phyloP scores from a whole-genome alignment of 2,888 invertebrate species.

The Drosophila anceps region DNA sequence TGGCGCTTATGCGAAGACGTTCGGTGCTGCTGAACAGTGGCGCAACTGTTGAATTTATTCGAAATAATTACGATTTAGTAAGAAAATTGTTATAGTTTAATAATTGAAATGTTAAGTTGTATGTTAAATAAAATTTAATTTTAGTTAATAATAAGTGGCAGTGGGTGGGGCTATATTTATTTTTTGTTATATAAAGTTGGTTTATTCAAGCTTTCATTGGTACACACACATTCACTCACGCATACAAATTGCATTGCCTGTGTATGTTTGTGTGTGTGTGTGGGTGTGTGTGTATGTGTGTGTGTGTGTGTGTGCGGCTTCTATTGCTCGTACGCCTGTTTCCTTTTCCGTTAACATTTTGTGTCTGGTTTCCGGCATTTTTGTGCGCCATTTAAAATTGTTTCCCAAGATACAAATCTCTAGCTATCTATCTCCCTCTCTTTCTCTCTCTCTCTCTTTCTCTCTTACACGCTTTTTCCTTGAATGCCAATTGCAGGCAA shows the following conservation, averaged over 20 bases:
- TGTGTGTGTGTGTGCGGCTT: constrained; percentile 10
- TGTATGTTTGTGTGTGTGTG: constrained; percentile 5
- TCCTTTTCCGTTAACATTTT: constrained; percentile 80
- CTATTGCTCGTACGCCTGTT: constrained; percentile 59
- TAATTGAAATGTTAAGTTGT: background rate
- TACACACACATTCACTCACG: constrained; percentile 6
- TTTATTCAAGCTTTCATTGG: constrained; percentile 3
- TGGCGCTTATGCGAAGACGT: constrained; percentile 28
- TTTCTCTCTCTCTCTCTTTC: background rate
- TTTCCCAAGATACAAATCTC: constrained; percentile 77
- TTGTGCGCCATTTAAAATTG: constrained; percentile 79
- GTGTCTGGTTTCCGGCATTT: constrained; percentile 81
- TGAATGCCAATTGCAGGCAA: constrained; percentile 75
- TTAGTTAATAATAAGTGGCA: no score
- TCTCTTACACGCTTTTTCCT: constrained; percentile 25
- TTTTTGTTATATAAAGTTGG: background rate
- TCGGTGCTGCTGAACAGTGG: constrained; percentile 21
- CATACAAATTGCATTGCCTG: constrained; percentile 21
- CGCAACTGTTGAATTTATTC: constrained; percentile 36
- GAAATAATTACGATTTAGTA: background rate
- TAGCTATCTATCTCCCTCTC: constrained; percentile 11
- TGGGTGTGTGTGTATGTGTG: constrained; percentile 14
- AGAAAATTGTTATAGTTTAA: background rate
- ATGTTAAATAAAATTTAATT: background rate
- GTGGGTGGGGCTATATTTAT: accelerated